These are phyloP conservation scores for Corythucha ciliata DNA, from an alignment of 2,888 invertebrate species.

Conservation along the genomic window DNA sequence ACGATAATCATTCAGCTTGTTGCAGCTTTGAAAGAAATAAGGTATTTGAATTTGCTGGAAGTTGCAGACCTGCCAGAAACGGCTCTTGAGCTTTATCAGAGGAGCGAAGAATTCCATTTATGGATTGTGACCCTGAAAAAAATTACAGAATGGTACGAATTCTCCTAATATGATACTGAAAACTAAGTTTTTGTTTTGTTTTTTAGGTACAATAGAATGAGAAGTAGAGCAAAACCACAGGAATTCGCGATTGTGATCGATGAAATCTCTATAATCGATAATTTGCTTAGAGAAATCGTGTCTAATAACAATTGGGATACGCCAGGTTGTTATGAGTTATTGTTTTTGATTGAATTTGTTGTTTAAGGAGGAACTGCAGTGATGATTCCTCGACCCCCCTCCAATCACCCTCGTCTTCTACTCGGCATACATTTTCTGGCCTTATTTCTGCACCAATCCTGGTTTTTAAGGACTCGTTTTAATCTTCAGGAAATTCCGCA, in stretches of 20 bases:
- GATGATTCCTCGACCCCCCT: too few species aligned
- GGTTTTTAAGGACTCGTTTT: too few species aligned
- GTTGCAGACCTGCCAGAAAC: constrained; percentile 54
- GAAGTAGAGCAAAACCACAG: constrained; percentile 59
- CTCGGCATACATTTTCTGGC: too few species aligned
- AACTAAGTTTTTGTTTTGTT: neutral
- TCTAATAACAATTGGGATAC: constrained; percentile 68
- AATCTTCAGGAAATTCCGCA: too few species aligned
- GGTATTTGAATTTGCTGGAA: constrained; percentile 61
- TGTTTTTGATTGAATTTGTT: too few species aligned
- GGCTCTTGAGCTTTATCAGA: constrained; percentile 56
- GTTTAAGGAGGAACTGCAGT: too few species aligned
- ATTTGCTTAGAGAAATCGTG: constrained; percentile 57
- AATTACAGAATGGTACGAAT: constrained; percentile 57
- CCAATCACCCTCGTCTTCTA: too few species aligned
- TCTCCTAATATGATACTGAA: neutral
- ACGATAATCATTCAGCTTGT: constrained; percentile 48
- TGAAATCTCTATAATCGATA: constrained; percentile 67
- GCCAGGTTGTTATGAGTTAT: constrained; percentile 52
- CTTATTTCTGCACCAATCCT: too few species aligned
- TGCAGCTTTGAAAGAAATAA: constrained; percentile 68
- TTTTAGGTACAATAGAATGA: constrained; percentile 69
- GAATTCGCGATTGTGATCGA: constrained; percentile 68
- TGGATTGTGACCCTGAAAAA: constrained; percentile 65
- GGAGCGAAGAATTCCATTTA: constrained; percentile 57